phyloP scores from a whole-genome alignment of 2,797 vertebrate genomes.

The Amazona ochrocephala region DNA sequence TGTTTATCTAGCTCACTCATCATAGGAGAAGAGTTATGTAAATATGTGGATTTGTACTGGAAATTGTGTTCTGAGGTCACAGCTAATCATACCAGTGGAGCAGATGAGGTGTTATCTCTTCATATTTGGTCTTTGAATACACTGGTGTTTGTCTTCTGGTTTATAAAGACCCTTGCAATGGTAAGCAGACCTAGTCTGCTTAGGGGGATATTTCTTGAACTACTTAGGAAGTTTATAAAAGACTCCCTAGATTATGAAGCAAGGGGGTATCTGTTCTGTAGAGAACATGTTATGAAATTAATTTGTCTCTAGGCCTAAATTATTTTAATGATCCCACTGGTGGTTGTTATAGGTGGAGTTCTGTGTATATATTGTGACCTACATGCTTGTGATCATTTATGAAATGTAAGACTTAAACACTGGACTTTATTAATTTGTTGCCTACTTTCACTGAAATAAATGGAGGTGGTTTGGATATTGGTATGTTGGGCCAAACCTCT shows the following conservation, averaged over 20 bases:
- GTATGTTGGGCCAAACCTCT: neutral
- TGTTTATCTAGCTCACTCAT: neutral
- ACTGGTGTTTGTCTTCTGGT: too few relatives aligned
- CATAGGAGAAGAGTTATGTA: neutral
- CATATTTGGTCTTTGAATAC: too few relatives aligned
- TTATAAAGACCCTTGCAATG: neutral
- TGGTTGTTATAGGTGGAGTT: slow-evolving; percentile 38
- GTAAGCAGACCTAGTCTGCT: slow-evolving; percentile 13
- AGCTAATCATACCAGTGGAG: neutral
- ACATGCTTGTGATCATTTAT: slow-evolving; percentile 42
- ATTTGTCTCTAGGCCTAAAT: slow-evolving; percentile 65
- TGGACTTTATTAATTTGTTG: slow-evolving; percentile 26
- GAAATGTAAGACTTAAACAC: slow-evolving; percentile 37
- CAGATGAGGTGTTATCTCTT: too few relatives aligned
- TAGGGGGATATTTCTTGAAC: slow-evolving; percentile 42
- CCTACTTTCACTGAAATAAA: slow-evolving; percentile 7
- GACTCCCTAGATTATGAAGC: slow-evolving; percentile 30
- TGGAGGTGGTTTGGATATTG: neutral
- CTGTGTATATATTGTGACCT: slow-evolving; percentile 54
- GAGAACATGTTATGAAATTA: slow-evolving; percentile 33
- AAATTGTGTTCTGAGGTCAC: neutral
- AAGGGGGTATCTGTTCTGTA: slow-evolving; percentile 58
- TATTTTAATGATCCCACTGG: slow-evolving; percentile 64
- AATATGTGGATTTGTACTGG: neutral
- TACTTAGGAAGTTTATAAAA: slow-evolving; percentile 59